phyloP scores from a whole-genome alignment of 2,113 vertebrate genomes.

The Ophiodon elongatus region DNA sequence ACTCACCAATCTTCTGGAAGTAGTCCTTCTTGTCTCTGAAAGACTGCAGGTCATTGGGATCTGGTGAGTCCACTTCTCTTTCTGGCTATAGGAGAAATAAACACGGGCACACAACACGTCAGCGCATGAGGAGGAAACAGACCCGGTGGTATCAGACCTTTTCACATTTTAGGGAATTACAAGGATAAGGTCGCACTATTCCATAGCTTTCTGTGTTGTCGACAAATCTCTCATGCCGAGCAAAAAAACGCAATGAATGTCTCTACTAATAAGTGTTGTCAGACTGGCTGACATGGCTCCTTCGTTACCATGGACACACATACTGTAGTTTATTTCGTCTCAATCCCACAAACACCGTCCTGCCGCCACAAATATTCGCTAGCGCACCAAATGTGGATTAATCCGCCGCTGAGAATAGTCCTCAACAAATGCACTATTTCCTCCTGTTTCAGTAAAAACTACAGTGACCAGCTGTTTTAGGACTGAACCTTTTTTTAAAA shows the following conservation, averaged over 20 bases:
- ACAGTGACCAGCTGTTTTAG: no score
- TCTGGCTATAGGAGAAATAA: conserved; percentile 44
- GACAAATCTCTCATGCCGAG: background rate
- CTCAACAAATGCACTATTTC: no score
- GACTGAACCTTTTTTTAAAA: no score
- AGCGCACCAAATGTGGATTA: background rate
- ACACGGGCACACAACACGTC: background rate
- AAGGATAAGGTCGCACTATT: background rate
- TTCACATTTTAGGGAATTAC: background rate
- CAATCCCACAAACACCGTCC: background rate
- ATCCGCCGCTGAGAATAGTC: no score
- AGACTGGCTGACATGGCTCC: background rate
- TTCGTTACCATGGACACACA: background rate
- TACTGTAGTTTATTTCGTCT: background rate
- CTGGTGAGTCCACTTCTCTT: conserved; percentile 17
- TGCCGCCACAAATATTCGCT: background rate
- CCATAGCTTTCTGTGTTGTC: background rate
- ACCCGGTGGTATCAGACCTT: background rate
- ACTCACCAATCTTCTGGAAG: conserved; percentile 93
- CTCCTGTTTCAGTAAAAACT: no score
- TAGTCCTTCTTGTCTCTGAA: conserved; percentile 90
- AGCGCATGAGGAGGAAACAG: background rate
- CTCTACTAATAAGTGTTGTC: background rate
- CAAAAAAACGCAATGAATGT: background rate
- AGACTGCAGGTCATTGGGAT: conserved; percentile 69